Evolutionary conservation across 2,113 vertebrate species (phyloP), one percentile per base, ranked within the genome.

Genomic region (Hymenochirus boettgeri): DNA sequence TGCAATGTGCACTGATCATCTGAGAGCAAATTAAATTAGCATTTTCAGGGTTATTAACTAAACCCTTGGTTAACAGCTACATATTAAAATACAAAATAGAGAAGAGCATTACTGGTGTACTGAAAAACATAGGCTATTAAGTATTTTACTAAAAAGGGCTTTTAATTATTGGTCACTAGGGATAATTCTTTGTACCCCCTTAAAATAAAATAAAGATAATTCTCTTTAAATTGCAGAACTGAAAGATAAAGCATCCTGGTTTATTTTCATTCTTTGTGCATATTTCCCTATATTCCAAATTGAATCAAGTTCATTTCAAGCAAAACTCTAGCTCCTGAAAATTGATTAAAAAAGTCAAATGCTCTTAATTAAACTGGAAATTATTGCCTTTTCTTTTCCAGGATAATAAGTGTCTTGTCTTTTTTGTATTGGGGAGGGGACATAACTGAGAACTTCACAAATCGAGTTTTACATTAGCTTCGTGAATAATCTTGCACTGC

Each of bases 351-450:
- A 65, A 57, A 65, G 63, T 65, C 39, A 56, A 64, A 56, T 64
- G 62, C 54, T 65, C 39, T 65, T 65, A 65, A 65, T 65, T 65
- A 65, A 65, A 65, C 52, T 65, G 25, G 62, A 65, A 65, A 65
- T 65, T 55, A 65, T 65, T 65, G 62, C 53, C 37, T 65, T 56
- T 45, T 53, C 62, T 65, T 42, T 65, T 65, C 62, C 62, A 65
- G 62, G 62, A 56, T 65, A 65, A 65, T 65, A 53, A 65, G 57
- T 65, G 55, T 47, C 53, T 57, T 65, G 62, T 56, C 39, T 46
- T 56, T 48, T 65, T 65, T 57, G 47, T 65, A 65, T 65, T 57
- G 45, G 54, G 57, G 35, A 65, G 53, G 57, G 54, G 48, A 48
- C 18, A 11, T 22, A 22, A 48, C 22, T 42, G 39, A 42, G 33